These are phyloP conservation scores for Rhabdophis nuchalis DNA, from an alignment of 2,797 vertebrate genomes.

Conservation along the genomic window DNA sequence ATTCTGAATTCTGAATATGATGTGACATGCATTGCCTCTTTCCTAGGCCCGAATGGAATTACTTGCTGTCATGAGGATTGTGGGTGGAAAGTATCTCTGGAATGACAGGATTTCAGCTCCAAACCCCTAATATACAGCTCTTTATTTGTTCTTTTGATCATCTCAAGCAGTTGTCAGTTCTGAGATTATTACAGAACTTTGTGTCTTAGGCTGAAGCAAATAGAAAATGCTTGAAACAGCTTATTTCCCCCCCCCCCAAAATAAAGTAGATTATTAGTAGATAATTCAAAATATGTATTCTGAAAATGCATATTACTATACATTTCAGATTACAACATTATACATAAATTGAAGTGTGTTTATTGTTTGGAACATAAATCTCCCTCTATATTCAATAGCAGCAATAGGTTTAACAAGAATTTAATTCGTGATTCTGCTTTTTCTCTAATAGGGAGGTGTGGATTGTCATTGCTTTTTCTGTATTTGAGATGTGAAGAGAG, in stretches of 20 bases:
- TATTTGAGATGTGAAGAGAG: background rate
- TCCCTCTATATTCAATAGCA: slow-evolving; percentile 14
- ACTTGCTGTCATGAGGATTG: background rate
- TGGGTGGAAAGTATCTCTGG: background rate
- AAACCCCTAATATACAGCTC: background rate
- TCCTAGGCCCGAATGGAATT: background rate
- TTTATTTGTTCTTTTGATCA: background rate
- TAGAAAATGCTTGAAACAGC: background rate
- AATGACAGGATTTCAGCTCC: background rate
- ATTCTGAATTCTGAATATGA: background rate
- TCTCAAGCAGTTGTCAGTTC: background rate
- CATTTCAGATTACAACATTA: background rate
- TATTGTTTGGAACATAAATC: slow-evolving; percentile 19
- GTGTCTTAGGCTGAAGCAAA: background rate
- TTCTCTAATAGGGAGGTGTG: background rate
- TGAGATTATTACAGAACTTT: background rate
- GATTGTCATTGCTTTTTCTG: slow-evolving; percentile 20
- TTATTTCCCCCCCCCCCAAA: background rate
- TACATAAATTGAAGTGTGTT: slow-evolving; percentile 18
- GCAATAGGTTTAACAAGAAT: slow-evolving; percentile 8
- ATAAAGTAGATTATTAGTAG: background rate
- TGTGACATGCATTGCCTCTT: background rate
- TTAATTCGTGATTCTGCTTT: slow-evolving; percentile 24
- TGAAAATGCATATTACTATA: background rate
- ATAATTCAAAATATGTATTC: background rate